Percentiles rank a stretch among this genome's conserved stretches.
Conservation (phyloP, 1,140 invertebrate genomes). For the Gryon sp. region DNA sequence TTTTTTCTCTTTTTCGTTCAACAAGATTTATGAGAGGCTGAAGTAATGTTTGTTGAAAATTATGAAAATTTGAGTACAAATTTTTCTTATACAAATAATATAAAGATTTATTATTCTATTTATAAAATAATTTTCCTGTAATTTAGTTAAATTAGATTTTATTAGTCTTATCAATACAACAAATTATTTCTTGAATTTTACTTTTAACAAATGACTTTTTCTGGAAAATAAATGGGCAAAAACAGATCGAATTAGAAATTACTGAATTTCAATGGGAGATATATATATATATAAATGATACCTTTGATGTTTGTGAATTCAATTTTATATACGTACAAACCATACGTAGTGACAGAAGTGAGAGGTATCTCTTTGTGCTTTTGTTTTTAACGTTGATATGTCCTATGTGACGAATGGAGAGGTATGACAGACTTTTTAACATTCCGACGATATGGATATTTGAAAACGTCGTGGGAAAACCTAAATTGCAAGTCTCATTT, state of each 20-base stretch:
- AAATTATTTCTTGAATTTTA: too few relatives aligned
- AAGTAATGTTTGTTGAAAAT: conserved; percentile 5
- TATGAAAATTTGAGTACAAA: neutral
- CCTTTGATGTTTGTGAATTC: conserved; percentile 26
- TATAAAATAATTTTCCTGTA: too few relatives aligned
- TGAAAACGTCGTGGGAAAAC: neutral
- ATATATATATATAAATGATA: conserved; percentile 8
- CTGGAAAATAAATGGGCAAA: too few relatives aligned
- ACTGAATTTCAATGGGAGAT: conserved; percentile 2
- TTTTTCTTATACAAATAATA: neutral
- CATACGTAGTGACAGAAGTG: conserved; percentile 8
- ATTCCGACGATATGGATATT: conserved; percentile 12
- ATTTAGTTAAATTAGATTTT: too few relatives aligned
- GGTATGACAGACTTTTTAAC: conserved; percentile 28
- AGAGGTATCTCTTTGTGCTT: conserved; percentile 32
- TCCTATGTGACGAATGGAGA: conserved; percentile 33
- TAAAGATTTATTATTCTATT: too few relatives aligned
- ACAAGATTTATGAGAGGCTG: conserved; percentile 14
- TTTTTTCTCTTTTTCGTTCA: conserved; percentile 13
- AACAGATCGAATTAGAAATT: conserved; percentile 17
- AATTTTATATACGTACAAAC: conserved; percentile 28
- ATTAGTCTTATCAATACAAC: too few relatives aligned
- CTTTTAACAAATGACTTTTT: too few relatives aligned
- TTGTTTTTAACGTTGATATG: conserved; percentile 40
- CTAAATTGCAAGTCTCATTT: neutral